A percentile compares a stretch with the other conserved stretches of the same genome.
phyloP scores from a whole-genome alignment of 2,888 invertebrate genomes.

The Lithophane ornitopus region DNA sequence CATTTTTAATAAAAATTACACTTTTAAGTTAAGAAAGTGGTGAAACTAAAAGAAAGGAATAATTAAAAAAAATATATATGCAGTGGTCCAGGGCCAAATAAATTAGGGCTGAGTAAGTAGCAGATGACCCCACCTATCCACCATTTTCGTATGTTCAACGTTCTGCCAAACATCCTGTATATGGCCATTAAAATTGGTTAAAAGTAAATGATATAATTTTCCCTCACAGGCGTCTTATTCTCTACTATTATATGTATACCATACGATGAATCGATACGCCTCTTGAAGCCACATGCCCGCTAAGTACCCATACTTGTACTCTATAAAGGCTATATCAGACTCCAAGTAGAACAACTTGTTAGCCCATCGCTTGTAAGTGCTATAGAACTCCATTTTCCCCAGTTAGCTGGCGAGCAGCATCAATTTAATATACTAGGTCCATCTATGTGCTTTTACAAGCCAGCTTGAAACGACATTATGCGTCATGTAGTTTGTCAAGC shows the following conservation, averaged over 20 bases:
- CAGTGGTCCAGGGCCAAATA: no score
- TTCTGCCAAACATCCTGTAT: no score
- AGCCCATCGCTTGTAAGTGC: conserved; percentile 48
- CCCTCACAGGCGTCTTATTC: background rate
- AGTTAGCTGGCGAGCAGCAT: conserved; percentile 43
- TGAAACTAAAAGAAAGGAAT: no score
- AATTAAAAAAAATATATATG: no score
- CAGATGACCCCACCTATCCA: no score
- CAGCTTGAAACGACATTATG: conserved; percentile 5
- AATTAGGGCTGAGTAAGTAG: no score
- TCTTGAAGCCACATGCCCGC: conserved; percentile 31
- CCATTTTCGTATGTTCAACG: no score
- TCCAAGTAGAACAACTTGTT: conserved; percentile 54
- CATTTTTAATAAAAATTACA: no score
- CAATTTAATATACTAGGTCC: conserved; percentile 50
- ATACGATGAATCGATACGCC: conserved; percentile 11
- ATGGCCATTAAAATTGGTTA: no score
- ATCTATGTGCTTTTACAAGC: conserved; percentile 21
- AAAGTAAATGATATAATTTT: background rate
- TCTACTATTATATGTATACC: background rate
- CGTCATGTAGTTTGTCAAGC: conserved; percentile 16
- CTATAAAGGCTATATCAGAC: conserved; percentile 37
- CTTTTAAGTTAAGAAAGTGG: no score
- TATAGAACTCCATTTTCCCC: conserved; percentile 44
- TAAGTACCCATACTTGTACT: conserved; percentile 32